phyloP scores from a whole-genome alignment of 2,113 vertebrate genomes.

The Ivindomyrus marchei region DNA sequence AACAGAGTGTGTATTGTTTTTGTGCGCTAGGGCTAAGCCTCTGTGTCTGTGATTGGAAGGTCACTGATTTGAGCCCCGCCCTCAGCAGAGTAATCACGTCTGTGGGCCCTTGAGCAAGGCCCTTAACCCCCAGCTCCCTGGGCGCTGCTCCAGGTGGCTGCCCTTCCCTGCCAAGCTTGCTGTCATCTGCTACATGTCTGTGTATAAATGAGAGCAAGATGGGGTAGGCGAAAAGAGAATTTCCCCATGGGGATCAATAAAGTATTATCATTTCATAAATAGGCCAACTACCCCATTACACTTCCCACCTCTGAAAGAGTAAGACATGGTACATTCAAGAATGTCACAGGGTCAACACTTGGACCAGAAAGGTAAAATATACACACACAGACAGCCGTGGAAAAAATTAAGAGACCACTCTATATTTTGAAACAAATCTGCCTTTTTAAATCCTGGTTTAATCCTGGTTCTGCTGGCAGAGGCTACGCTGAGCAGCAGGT shows the following conservation, averaged over 20 bases:
- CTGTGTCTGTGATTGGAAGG: not conserved
- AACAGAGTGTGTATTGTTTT: not conserved
- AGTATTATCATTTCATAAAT: not conserved
- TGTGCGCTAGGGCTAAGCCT: not conserved
- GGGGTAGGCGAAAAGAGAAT: not conserved
- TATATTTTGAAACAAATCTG: not conserved
- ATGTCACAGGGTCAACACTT: not conserved
- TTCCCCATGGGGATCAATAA: not conserved
- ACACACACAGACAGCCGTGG: not conserved
- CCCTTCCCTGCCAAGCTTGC: not conserved
- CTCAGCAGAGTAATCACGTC: not conserved
- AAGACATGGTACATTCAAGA: not conserved
- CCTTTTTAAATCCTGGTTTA: too few species aligned
- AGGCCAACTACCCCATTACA: not conserved
- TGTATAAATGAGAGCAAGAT: not conserved
- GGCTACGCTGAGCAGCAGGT: not conserved
- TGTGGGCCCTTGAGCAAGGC: not conserved
- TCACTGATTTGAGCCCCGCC: not conserved
- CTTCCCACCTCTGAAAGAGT: not conserved
- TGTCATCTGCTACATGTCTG: not conserved
- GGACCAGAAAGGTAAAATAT: not conserved
- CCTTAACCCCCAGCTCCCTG: not conserved
- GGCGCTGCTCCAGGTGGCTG: not conserved
- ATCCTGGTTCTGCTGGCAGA: not conserved
- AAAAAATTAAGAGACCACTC: not conserved